Conservation (phyloP, 2,888 invertebrate genomes). For the Ophion obscuratus region DNA sequence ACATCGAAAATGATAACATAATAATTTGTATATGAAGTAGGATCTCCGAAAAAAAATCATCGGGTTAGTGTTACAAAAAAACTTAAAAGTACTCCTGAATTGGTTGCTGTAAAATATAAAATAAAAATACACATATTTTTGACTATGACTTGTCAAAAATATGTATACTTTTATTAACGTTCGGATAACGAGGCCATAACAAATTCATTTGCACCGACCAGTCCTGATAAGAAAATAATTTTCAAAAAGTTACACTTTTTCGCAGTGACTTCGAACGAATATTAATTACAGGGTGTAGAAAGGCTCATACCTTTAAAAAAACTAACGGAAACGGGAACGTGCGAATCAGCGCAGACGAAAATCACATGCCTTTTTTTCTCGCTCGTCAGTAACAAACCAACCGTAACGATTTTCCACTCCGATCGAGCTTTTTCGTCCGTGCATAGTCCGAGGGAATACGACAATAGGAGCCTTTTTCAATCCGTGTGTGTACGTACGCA, state of each 20-base stretch:
- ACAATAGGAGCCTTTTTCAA: slow-evolving; percentile 36
- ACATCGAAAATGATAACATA: too few relatives aligned
- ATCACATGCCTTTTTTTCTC: slow-evolving; percentile 37
- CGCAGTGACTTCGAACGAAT: background rate
- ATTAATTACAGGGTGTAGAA: background rate
- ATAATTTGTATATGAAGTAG: too few relatives aligned
- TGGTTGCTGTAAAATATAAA: background rate
- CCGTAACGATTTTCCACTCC: slow-evolving; percentile 57
- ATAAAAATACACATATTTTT: too few relatives aligned
- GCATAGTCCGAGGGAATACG: slow-evolving; percentile 17
- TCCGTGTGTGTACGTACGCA: background rate
- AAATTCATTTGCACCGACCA: background rate
- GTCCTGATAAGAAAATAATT: background rate
- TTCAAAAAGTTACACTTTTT: background rate
- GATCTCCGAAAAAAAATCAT: background rate
- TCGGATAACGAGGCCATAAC: background rate
- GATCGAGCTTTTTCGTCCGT: slow-evolving; percentile 43
- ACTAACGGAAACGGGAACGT: slow-evolving; percentile 4
- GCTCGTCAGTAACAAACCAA: slow-evolving; percentile 53
- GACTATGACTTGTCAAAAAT: background rate
- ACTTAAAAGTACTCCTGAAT: background rate
- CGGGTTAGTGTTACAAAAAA: background rate
- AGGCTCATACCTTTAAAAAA: background rate
- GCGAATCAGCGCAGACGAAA: slow-evolving; percentile 26
- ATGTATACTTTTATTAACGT: background rate